These are phyloP conservation scores for Pandemis cinnamomeana DNA, from an alignment of 2,888 invertebrate species.

Conservation along the genomic window DNA sequence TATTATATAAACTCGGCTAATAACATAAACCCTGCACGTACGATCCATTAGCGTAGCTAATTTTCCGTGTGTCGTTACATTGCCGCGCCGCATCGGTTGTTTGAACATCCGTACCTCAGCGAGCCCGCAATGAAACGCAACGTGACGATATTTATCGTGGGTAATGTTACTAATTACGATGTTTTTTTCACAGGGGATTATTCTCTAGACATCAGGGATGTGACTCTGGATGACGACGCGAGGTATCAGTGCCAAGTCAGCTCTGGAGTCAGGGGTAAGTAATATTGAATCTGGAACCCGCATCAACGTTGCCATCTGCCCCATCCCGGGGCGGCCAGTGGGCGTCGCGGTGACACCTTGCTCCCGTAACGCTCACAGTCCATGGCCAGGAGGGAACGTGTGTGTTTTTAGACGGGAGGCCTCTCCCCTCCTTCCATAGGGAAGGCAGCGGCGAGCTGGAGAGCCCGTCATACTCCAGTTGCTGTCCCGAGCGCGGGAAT, in stretches of 20 bases:
- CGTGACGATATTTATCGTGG: background rate
- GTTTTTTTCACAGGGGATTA: conserved; percentile 89
- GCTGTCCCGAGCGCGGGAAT: too few relatives aligned
- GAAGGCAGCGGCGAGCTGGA: too few relatives aligned
- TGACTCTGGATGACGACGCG: conserved; percentile 96
- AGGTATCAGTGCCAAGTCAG: conserved; percentile 98
- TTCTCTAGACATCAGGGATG: conserved; percentile 95
- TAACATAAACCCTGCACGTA: conserved; percentile 27
- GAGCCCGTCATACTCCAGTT: too few relatives aligned
- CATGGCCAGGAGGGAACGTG: too few relatives aligned
- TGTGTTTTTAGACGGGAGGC: too few relatives aligned
- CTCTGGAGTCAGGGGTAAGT: conserved; percentile 87
- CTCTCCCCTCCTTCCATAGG: too few relatives aligned
- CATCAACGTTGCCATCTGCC: too few relatives aligned
- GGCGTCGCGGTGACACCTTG: too few relatives aligned
- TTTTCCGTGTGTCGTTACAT: background rate
- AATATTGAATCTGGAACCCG: too few relatives aligned
- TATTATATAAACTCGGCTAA: conserved; percentile 12
- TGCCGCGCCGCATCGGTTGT: background rate
- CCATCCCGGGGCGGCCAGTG: too few relatives aligned
- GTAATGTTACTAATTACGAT: conserved; percentile 18
- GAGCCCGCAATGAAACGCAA: background rate
- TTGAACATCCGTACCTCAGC: background rate
- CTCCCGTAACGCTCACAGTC: too few relatives aligned
- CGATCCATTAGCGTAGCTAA: conserved; percentile 17